Evolutionary conservation across 2,113 vertebrate species (phyloP).

Genomic region (Archocentrus centrarchus): DNA sequence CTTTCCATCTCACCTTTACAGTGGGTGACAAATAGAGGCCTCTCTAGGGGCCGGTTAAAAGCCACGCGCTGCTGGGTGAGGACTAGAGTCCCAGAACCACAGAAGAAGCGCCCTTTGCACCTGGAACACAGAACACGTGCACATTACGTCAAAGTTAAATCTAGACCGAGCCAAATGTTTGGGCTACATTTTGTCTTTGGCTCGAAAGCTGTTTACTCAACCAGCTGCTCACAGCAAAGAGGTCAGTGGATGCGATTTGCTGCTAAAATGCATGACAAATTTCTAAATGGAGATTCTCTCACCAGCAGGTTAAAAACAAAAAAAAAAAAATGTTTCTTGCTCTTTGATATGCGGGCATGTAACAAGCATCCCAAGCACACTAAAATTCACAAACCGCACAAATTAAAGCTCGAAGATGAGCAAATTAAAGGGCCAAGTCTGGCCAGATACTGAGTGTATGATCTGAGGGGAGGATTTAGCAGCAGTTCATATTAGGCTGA

Average conservation of each 20-base stretch:
- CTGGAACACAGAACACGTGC: constrained; percentile 76
- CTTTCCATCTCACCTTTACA: constrained; percentile 89
- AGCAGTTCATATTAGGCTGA: constrained; percentile 66
- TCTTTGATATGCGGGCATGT: neutral
- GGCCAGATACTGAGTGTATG: constrained; percentile 29
- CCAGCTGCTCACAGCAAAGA: constrained; percentile 41
- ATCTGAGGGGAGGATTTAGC: constrained; percentile 55
- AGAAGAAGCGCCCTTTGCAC: constrained; percentile 88
- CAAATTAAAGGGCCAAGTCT: constrained; percentile 14
- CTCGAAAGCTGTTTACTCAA: constrained; percentile 45
- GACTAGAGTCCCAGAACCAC: constrained; percentile 84
- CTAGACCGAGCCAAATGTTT: constrained; percentile 41
- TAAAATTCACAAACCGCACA: neutral
- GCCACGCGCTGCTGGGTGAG: constrained; percentile 88
- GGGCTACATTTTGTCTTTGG: constrained; percentile 45
- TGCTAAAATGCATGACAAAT: neutral
- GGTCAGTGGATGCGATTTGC: constrained; percentile 12
- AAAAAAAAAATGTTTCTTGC: neutral
- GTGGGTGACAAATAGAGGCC: constrained; percentile 85
- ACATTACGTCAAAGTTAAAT: constrained; percentile 45
- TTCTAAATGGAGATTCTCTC: neutral
- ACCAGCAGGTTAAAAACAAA: neutral
- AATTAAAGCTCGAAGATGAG: constrained; percentile 23
- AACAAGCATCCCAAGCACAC: neutral
- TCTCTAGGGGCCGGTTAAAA: constrained; percentile 91